Conservation (phyloP, 2,113 vertebrate species). For the Ictidomys tridecemlineatus region DNA sequence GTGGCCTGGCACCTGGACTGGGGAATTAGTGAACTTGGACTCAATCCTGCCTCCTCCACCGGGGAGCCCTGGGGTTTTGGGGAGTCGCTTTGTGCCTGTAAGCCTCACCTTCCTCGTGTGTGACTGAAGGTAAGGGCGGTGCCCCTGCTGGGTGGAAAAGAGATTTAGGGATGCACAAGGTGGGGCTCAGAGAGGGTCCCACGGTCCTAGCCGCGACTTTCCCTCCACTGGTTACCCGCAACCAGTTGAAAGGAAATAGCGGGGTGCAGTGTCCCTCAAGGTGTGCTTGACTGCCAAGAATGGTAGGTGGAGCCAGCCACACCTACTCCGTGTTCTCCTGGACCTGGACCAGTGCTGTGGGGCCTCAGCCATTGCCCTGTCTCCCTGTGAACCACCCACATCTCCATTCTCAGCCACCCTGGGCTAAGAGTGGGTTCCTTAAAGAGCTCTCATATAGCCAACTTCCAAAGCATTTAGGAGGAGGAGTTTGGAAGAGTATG, state of each 20-base stretch:
- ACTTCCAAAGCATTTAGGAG: neutral
- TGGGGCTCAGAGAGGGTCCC: neutral
- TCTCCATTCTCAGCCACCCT: neutral
- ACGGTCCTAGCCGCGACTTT: neutral
- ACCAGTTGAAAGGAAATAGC: neutral
- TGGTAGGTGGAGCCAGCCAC: neutral
- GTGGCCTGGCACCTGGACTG: neutral
- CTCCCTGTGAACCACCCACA: neutral
- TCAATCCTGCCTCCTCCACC: neutral
- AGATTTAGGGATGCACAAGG: rapidly evolving
- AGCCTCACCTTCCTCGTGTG: neutral
- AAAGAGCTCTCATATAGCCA: neutral
- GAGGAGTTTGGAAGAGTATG: neutral
- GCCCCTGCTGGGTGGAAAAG: too few species aligned
- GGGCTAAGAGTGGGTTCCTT: neutral
- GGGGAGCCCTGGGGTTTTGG: neutral
- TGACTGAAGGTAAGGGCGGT: neutral
- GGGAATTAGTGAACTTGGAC: neutral
- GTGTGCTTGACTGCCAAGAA: neutral
- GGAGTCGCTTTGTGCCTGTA: neutral
- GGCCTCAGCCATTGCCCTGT: neutral
- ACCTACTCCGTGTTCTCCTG: too few species aligned
- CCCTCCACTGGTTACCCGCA: rapidly evolving
- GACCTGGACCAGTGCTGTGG: neutral
- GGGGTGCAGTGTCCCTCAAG: neutral